Evolutionary conservation across 2,797 vertebrate species (phyloP).

Genomic region (Telmatherina bonti): DNA sequence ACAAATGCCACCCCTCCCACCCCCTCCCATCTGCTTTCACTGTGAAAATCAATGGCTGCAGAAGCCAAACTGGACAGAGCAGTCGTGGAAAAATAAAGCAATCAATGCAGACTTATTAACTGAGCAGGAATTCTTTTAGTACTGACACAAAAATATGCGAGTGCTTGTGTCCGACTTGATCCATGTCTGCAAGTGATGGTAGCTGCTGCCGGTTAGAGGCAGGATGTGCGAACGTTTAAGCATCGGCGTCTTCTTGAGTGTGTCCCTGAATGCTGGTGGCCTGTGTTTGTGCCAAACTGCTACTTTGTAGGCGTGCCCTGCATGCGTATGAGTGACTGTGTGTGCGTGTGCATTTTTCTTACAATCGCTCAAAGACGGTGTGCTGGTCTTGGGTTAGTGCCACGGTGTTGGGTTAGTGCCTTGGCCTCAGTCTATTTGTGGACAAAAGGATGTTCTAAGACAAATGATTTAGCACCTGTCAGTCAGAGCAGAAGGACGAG

Average conservation of each 20-base stretch:
- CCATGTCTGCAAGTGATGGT: constrained; percentile 52
- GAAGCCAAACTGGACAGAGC: constrained; percentile 56
- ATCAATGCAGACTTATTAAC: constrained; percentile 80
- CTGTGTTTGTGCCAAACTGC: constrained; percentile 59
- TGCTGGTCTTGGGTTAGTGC: constrained; percentile 68
- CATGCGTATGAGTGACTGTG: constrained; percentile 51
- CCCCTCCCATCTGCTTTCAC: constrained; percentile 51
- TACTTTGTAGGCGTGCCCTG: constrained; percentile 57
- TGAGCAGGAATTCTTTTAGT: constrained; percentile 63
- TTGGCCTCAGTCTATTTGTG: constrained; percentile 73
- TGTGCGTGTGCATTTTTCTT: constrained; percentile 18
- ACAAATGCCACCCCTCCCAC: constrained; percentile 38
- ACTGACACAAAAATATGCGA: constrained; percentile 55
- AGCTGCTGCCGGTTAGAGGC: constrained; percentile 41
- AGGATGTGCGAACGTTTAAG: constrained; percentile 54
- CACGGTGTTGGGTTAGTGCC: constrained; percentile 51
- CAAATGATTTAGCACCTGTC: constrained; percentile 81
- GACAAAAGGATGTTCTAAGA: constrained; percentile 74
- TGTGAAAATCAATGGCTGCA: constrained; percentile 68
- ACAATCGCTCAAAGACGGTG: constrained; percentile 67
- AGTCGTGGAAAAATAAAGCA: constrained; percentile 72
- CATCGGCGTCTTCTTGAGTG: constrained; percentile 22
- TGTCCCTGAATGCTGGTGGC: constrained; percentile 48
- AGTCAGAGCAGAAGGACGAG: constrained; percentile 71
- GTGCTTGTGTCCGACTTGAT: constrained; percentile 39